A percentile compares a stretch with the other conserved stretches of the same genome.
Conservation (phyloP, 37 sponge, comb jelly and placozoan genomes). For the Diacarnus erythraeanus region DNA sequence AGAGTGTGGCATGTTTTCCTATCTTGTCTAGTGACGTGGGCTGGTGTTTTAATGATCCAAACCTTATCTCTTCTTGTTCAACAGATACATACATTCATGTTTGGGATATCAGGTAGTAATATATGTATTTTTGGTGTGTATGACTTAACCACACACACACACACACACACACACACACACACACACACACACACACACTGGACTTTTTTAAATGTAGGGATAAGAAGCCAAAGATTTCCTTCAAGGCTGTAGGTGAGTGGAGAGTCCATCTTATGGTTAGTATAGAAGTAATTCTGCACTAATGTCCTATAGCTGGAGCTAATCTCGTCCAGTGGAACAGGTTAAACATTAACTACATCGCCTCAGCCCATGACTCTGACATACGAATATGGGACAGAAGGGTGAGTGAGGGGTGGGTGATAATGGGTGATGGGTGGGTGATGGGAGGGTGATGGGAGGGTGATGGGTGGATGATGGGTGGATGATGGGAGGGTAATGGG, state of each 20-base stretch:
- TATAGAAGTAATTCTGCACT: background rate
- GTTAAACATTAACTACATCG: conserved; percentile 69
- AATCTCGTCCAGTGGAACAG: conserved; percentile 93
- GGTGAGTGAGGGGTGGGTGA: conserved; percentile 20
- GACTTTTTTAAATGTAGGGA: conserved; percentile 18
- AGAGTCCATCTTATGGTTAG: background rate
- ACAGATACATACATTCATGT: conserved; percentile 80
- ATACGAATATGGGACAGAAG: conserved; percentile 88
- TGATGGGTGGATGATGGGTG: background rate
- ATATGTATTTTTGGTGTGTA: background rate
- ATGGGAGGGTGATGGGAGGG: background rate
- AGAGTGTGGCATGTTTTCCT: background rate
- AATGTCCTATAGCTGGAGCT: conserved; percentile 72
- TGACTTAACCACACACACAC: conserved; percentile 25
- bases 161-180: conserved; percentile 67
- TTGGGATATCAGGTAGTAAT: conserved; percentile 83
- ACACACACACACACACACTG: conserved; percentile 68
- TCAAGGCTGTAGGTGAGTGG: conserved; percentile 52
- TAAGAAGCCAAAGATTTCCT: conserved; percentile 47
- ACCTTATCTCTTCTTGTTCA: conserved; percentile 76
- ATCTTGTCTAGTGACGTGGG: conserved; percentile 65
- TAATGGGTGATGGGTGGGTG: background rate
- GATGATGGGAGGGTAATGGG: background rate
- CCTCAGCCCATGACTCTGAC: conserved; percentile 92
- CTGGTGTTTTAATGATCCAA: conserved; percentile 72